phyloP scores from a whole-genome alignment of 2,797 vertebrate species.

The Mormyrops boulengeri region DNA sequence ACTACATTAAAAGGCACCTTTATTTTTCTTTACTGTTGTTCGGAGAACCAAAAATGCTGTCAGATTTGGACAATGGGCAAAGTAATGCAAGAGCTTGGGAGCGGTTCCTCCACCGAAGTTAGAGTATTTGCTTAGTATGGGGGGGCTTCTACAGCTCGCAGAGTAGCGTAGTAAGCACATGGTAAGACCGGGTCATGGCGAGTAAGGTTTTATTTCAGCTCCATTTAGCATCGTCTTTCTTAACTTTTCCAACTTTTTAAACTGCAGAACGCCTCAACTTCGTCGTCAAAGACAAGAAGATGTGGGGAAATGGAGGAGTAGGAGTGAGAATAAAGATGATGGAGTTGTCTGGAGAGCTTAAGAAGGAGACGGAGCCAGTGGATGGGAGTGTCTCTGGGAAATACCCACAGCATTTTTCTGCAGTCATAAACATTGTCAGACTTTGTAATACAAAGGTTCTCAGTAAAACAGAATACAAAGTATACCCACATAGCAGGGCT shows the following conservation, averaged over 20 bases:
- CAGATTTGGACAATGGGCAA: background rate
- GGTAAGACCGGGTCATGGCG: background rate
- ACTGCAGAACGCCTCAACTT: constrained; percentile 36
- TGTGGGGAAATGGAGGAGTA: constrained; percentile 20
- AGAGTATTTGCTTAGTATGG: background rate
- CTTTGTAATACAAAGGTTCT: constrained; percentile 60
- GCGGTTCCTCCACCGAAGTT: constrained; percentile 3
- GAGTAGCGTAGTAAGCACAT: background rate
- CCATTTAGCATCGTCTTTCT: background rate
- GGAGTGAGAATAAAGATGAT: constrained; percentile 29
- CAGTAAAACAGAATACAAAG: constrained; percentile 58
- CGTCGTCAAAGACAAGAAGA: constrained; percentile 42
- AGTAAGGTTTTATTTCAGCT: background rate
- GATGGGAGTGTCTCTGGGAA: constrained; percentile 52
- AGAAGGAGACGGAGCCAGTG: constrained; percentile 46
- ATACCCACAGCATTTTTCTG: constrained; percentile 52
- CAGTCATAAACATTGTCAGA: constrained; percentile 56
- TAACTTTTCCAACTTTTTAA: constrained; percentile 21
- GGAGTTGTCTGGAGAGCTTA: constrained; percentile 43
- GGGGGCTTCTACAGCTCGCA: background rate
- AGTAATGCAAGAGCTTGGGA: background rate
- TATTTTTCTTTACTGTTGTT: background rate
- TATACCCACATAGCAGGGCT: constrained; percentile 57
- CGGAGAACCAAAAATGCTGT: background rate
- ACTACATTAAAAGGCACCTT: background rate